These are phyloP conservation scores for Gibbula magus DNA, from an alignment of 2,888 invertebrate genomes.

Conservation along the genomic window DNA sequence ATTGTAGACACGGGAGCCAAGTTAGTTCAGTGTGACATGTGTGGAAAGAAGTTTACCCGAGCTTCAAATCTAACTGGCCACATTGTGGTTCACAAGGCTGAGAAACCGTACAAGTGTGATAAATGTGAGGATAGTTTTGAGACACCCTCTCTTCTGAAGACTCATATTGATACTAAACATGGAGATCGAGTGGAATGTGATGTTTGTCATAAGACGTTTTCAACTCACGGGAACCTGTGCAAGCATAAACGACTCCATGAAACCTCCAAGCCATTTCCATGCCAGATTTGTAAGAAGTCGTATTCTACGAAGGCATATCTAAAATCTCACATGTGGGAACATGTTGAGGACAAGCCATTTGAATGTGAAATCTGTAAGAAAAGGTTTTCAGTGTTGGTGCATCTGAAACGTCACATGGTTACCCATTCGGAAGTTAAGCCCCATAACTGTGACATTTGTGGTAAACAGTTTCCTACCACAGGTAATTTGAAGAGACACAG, in stretches of 20 bases:
- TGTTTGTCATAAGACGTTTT: conserved; percentile 19
- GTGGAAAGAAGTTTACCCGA: conserved; percentile 5
- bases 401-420: conserved; percentile 13
- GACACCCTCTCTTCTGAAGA: neutral
- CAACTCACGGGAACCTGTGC: neutral
- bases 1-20: neutral
- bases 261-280: conserved; percentile 1
- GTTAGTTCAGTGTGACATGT: neutral
- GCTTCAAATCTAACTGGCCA: neutral
- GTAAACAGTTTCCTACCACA: conserved; percentile 24
- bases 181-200: conserved; percentile 7
- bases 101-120: conserved; percentile 23
- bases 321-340: conserved; percentile 27
- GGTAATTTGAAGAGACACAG: conserved; percentile 30
- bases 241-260: conserved; percentile 25
- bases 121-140: conserved; percentile 10
- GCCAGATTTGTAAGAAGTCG: conserved; percentile 23
- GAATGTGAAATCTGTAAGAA: conserved; percentile 32
- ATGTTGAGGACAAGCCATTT: conserved; percentile 38
- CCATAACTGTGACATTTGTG: conserved; percentile 31
- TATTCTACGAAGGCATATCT: conserved; percentile 2
- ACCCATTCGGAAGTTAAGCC: conserved; percentile 25
- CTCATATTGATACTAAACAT: neutral
- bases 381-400: conserved; percentile 24
- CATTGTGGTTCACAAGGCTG: neutral